Percentiles rank a stretch among this genome's conserved stretches.
Evolutionary conservation across 2,888 invertebrate genomes (phyloP).

Genomic region (Tenthredo distinguenda): DNA sequence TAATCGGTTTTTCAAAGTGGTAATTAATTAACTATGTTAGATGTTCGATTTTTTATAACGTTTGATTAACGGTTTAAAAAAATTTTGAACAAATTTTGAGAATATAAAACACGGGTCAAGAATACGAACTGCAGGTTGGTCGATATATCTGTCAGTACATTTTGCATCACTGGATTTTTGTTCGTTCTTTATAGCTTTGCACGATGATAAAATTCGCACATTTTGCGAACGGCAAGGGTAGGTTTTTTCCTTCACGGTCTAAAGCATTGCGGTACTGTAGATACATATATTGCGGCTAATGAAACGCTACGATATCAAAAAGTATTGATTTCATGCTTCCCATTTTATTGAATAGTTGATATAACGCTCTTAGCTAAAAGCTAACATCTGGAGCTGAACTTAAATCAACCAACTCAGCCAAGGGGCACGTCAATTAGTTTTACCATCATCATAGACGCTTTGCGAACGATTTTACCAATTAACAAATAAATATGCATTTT

Average conservation of each 20-base stretch:
- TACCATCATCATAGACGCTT: background rate
- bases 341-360: constrained; percentile 21
- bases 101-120: background rate
- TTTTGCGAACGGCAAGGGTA: background rate
- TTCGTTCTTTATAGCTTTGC: background rate
- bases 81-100: background rate
- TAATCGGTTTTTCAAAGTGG: background rate
- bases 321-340: constrained; percentile 23
- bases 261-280: background rate
- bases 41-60: background rate
- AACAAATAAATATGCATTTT: background rate
- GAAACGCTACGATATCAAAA: constrained; percentile 39
- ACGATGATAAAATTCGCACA: background rate
- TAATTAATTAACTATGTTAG: background rate
- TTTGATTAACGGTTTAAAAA: background rate
- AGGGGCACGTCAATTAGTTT: constrained; percentile 6
- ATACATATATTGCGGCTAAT: background rate
- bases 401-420: background rate
- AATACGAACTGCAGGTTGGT: too few relatives aligned
- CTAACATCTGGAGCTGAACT: background rate
- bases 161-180: constrained; percentile 19
- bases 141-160: constrained; percentile 10
- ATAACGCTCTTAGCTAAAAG: background rate
- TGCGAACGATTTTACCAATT: background rate
- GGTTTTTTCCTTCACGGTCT: background rate